These are phyloP conservation scores for Lagria hirta DNA, from an alignment of 2,888 invertebrate species.

Conservation along the genomic window DNA sequence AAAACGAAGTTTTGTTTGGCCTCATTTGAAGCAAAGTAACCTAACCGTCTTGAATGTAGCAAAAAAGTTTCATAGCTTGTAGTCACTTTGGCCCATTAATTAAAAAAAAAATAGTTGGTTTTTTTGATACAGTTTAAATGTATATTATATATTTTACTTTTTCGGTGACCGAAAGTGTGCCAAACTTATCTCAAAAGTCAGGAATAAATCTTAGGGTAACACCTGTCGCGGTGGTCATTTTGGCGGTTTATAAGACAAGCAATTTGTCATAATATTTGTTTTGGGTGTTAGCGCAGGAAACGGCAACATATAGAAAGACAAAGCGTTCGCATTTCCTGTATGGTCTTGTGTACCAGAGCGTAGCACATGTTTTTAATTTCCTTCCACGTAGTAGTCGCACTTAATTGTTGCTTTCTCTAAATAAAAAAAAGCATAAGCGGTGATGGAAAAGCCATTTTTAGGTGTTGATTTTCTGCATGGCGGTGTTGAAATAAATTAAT, in stretches of 20 bases:
- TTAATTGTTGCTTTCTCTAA: conserved; percentile 22
- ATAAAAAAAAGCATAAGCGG: conserved; percentile 14
- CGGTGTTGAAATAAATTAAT: conserved; percentile 13
- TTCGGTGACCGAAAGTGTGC: no score
- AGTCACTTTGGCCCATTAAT: no score
- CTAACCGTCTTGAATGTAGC: no score
- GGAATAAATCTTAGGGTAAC: not conserved
- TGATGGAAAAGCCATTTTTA: conserved; percentile 4
- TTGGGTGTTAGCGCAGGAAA: conserved; percentile 27
- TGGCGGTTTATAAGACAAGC: conserved; percentile 16
- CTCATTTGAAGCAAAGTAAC: no score
- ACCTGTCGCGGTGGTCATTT: conserved; percentile 7
- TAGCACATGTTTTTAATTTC: conserved; percentile 30
- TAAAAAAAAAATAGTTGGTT: no score
- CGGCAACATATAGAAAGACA: conserved; percentile 14
- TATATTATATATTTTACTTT: no score
- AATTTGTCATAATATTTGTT: conserved; percentile 27
- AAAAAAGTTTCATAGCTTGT: no score
- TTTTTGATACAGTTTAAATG: no score
- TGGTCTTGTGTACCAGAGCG: conserved; percentile 24
- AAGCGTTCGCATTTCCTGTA: conserved; percentile 25
- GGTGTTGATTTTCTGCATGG: conserved; percentile 9
- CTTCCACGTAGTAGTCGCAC: conserved; percentile 20
- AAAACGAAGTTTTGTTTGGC: no score
- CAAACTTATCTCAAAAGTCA: no score